Base-by-base conservation (phyloP, 2,797 vertebrate genomes). In the Benthosema pterotum region DNA sequence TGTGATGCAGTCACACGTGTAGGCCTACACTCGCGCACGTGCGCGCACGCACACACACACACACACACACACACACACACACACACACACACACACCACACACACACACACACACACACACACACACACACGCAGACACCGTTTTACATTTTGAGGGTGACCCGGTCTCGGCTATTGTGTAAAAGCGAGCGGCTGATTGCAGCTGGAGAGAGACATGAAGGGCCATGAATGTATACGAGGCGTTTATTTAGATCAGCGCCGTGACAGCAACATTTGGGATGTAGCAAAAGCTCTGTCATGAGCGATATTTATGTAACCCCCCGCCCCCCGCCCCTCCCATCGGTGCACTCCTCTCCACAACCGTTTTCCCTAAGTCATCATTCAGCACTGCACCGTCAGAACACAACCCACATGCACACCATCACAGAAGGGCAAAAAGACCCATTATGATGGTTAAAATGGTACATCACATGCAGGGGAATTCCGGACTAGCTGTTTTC, bases 361-460 rank as follows among this genome's bases (percentile, higher is more conserved):
- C 83, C 83, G 77, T 82, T 86, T 88, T 84, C 75, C 85, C 77
- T 70, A 75, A 87, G 85, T 91, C 85, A 82, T 89, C 77, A 69
- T 79, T 89, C 82, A 84, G 72, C 46, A 6, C 67, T 2, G 32
- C 80, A 52, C 68, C 72, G 75, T 80, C 83, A 83, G 80, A 83
- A 83, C 72, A 45, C 69, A 77, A 79, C 65, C 67, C 62, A 63
- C 81, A 83, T 83, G 7, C 32, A 38, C 7, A 32, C 1, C 38
- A 84, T 87, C 80, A 80, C 65, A 60, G 74, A 15, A n/a, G n/a
- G n/a, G n/a, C n/a, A n/a, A n/a, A n/a, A n/a, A n/a, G n/a, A n/a
- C n/a, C n/a, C n/a, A n/a, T n/a, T n/a, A n/a, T n/a, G n/a, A n/a
- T n/a, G n/a, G n/a, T n/a, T n/a, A n/a, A n/a, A n/a, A n/a, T n/a